Evolutionary conservation across 35 echinoderm and acorn worm species (phyloP).

Genomic region (Hemicentrotus pulcherrimus): DNA sequence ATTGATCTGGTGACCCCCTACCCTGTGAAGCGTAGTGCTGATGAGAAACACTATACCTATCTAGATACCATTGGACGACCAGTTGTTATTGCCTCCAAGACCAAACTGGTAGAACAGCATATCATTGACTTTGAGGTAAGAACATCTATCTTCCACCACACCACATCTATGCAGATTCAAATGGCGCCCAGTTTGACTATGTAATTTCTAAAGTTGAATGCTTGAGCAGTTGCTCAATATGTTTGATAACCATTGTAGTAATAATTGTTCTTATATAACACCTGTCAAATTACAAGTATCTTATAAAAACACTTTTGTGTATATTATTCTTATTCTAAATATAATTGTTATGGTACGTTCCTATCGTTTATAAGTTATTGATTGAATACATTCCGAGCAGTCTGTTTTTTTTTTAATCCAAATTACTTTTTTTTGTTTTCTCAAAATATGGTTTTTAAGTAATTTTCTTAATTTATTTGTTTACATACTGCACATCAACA

Average conservation of each 20-base stretch:
- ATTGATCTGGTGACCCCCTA: conserved; percentile 70
- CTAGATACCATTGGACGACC: conserved; percentile 81
- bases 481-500: too few species aligned
- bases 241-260: not conserved
- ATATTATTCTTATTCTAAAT: too few species aligned
- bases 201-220: not conserved
- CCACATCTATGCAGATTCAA: not conserved
- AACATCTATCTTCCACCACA: not conserved
- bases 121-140: conserved; percentile 97
- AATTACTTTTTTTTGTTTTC: too few species aligned
- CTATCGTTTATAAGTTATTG: too few species aligned
- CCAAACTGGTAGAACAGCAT: conserved; percentile 89
- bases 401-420: too few species aligned
- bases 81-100: conserved; percentile 79
- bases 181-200: not conserved
- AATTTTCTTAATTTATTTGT: too few species aligned
- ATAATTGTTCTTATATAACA: too few species aligned
- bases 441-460: too few species aligned
- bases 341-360: too few species aligned
- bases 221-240: not conserved
- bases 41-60: conserved; percentile 89
- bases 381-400: too few species aligned
- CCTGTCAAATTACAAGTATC: too few species aligned
- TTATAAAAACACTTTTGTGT: too few species aligned
- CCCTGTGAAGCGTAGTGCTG: conserved; percentile 52